Percentiles rank a stretch among this genome's conserved stretches.
phyloP scores from a whole-genome alignment of 92 coral and sea anemone genomes.

The Porites lobata region DNA sequence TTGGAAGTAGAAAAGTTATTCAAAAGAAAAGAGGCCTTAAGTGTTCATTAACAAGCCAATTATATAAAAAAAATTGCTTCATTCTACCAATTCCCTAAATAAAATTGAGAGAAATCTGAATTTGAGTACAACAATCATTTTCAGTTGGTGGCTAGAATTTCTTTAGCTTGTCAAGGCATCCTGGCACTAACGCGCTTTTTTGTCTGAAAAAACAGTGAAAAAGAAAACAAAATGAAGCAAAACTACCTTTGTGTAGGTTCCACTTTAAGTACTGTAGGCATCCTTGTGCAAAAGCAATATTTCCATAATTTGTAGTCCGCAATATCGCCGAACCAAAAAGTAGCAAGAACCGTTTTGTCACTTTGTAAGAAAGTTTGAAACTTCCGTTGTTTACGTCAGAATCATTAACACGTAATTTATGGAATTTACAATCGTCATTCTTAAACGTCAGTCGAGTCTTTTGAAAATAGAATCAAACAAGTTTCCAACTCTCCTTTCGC shows the following conservation, averaged over 20 bases:
- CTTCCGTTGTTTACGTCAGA: conserved; percentile 4
- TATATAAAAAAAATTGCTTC: too few relatives aligned
- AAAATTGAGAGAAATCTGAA: too few relatives aligned
- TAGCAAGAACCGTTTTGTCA: background rate
- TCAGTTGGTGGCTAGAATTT: too few relatives aligned
- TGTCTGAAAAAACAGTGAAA: background rate
- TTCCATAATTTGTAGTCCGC: background rate
- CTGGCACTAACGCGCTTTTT: background rate
- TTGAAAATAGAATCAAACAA: too few relatives aligned
- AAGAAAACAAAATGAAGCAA: too few relatives aligned
- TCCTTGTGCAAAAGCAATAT: background rate
- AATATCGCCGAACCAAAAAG: background rate
- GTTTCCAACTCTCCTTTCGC: too few relatives aligned
- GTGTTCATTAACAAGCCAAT: too few relatives aligned
- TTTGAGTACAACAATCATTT: too few relatives aligned
- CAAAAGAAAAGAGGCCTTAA: too few relatives aligned
- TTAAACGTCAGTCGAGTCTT: too few relatives aligned
- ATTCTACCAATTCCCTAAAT: too few relatives aligned
- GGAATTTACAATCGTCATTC: background rate
- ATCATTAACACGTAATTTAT: background rate
- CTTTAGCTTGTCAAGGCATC: background rate
- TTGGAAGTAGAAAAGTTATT: too few relatives aligned
- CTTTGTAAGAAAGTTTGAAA: background rate
- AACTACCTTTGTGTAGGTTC: background rate
- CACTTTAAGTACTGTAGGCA: background rate